These are phyloP conservation scores for Actenoides hombroni DNA, from an alignment of 2,113 vertebrate species.

Conservation along the genomic window DNA sequence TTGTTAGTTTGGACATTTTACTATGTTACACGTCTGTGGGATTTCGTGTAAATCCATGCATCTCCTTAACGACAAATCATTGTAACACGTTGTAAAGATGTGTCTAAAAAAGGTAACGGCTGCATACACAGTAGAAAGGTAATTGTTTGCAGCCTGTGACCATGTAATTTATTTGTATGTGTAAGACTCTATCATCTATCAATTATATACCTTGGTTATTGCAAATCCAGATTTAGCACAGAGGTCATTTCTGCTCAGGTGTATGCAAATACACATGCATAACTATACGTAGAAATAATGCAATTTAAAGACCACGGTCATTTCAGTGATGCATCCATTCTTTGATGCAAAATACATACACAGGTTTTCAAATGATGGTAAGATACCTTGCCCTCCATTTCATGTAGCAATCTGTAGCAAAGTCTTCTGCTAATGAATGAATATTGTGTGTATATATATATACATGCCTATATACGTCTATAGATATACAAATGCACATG, in stretches of 20 bases:
- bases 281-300: not conserved
- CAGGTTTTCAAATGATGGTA: not conserved
- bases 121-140: not conserved
- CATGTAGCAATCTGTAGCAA: not conserved
- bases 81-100: not conserved
- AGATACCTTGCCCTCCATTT: not conserved
- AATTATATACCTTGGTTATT: not conserved
- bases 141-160: not conserved
- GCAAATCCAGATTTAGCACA: not conserved
- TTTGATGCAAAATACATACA: not conserved
- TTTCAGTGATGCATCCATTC: not conserved
- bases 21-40: accelerated
- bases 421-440: not conserved
- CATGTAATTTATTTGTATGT: not conserved
- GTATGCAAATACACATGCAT: accelerated
- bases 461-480: not conserved
- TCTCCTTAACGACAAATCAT: not conserved
- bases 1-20: not conserved
- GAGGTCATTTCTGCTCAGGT: not conserved
- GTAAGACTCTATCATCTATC: not conserved
- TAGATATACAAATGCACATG: not conserved
- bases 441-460: not conserved
- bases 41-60: not conserved
- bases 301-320: not conserved
- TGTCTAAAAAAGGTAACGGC: not conserved